A percentile compares a stretch with the other conserved stretches of the same genome.
These are phyloP conservation scores for Coreius guichenoti DNA, from an alignment of 2,797 vertebrate species.

Conservation along the genomic window DNA sequence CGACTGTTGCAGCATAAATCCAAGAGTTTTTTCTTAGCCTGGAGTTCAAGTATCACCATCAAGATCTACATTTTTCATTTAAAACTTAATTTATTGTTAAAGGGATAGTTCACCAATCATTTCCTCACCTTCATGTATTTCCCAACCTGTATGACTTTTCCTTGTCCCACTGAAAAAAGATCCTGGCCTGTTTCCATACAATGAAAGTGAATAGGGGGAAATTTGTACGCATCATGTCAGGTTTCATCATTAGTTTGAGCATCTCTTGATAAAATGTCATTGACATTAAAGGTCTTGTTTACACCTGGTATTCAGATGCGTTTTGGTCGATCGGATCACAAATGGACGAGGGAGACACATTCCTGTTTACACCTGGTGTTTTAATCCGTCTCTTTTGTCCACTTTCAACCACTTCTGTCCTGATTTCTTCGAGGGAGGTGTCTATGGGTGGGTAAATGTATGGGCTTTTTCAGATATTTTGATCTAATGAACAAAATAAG, in stretches of 20 bases:
- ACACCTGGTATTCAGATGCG: too few relatives aligned
- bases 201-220: background rate
- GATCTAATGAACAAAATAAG: too few relatives aligned
- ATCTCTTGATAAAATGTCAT: background rate
- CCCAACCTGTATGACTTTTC: background rate
- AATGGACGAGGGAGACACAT: background rate
- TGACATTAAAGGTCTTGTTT: background rate
- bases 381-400: background rate
- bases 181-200: too few relatives aligned
- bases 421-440: too few relatives aligned
- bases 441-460: too few relatives aligned
- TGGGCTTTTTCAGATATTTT: too few relatives aligned
- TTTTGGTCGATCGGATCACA: background rate
- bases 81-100: background rate
- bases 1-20: conserved; percentile 29
- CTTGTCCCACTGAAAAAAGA: background rate
- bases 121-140: too few relatives aligned
- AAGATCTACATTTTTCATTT: background rate
- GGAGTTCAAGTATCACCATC: background rate
- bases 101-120: background rate
- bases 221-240: background rate
- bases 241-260: background rate
- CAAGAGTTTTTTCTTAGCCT: background rate
- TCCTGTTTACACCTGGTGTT: background rate
- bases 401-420: too few relatives aligned